Evolutionary conservation across 30 jellyfish, hydroid and myxozoan species (phyloP).

Genomic region (Nemopilema nomurai): DNA sequence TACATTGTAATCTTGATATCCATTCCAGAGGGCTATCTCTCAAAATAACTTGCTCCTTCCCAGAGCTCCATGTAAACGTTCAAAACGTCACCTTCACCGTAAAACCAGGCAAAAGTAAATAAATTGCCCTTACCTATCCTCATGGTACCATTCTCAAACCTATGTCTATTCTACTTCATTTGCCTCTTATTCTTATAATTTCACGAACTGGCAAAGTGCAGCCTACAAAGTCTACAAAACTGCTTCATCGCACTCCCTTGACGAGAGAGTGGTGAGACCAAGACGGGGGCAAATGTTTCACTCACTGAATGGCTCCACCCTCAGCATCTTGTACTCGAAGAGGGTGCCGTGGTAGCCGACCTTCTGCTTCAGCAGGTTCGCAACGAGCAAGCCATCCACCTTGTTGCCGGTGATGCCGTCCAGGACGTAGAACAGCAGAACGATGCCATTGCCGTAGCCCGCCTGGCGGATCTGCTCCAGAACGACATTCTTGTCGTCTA

Average conservation of each 20-base stretch:
- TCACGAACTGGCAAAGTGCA: too few relatives aligned
- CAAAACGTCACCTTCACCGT: too few relatives aligned
- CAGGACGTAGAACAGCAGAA: slow-evolving; percentile 76
- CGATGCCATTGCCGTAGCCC: slow-evolving; percentile 78
- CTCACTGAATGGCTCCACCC: slow-evolving; percentile 94
- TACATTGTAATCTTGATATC: too few relatives aligned
- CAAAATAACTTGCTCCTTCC: too few relatives aligned
- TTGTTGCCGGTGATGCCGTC: slow-evolving; percentile 62
- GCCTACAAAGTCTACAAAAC: too few relatives aligned
- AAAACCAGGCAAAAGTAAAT: too few relatives aligned
- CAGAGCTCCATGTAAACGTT: too few relatives aligned
- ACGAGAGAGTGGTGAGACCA: not conserved
- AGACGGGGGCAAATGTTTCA: not conserved
- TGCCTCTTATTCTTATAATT: too few relatives aligned
- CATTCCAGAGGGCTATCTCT: too few relatives aligned
- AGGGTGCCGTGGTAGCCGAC: slow-evolving; percentile 94
- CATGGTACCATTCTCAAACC: too few relatives aligned
- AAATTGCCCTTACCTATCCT: too few relatives aligned
- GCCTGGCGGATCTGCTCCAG: slow-evolving; percentile 78
- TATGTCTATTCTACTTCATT: too few relatives aligned
- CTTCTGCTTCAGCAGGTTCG: slow-evolving; percentile 88
- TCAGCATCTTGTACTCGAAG: slow-evolving; percentile 79
- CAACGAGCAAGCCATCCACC: slow-evolving; percentile 82
- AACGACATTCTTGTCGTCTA: slow-evolving; percentile 75
- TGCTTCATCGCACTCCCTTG: not conserved